Evolutionary conservation across 2,797 vertebrate genomes (phyloP), one percentile per base, ranked within the genome.

Genomic region (Dendrocincla fuliginosa): DNA sequence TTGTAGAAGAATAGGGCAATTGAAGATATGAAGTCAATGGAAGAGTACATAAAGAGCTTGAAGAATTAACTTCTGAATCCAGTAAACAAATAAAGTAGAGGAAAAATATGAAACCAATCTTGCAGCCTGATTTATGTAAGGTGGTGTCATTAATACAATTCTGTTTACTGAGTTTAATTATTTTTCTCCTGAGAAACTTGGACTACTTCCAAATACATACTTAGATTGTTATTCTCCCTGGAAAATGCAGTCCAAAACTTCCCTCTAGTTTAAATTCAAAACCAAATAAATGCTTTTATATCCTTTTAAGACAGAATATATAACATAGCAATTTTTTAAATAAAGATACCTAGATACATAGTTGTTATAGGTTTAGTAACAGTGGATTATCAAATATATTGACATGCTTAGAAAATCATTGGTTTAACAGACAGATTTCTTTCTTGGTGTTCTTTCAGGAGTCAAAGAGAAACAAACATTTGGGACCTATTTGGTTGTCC

Each of bases 391-490:
- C 35, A 90, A 88, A 90, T 80, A 74, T 78, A 91, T 77, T 83
- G 81, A 83, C 63, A 87, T 68, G 75, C 11, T 56, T 63, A 46
- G 18, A 1, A 86, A 81, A 75, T 73, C 20, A 87, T 50, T 94
- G 46, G 16, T 75, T 93, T 96, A 90, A 70, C 35, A 95, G 75
- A 68, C 23, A 89, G 20, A 88, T 91, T 95, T 86, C 37, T 92
- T 97, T 95, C 50, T 92, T 65, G 41, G 18, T 89, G 53, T 41
- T 94, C 20, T 90, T 97, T 87, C 56, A 71, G 42, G 19, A 73
- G 77, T 78, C 73, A 92, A 94, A 87, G 47, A 64, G 42, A 95
- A 96, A 86, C 33, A 90, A 95, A 78, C n/a, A 85, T 96, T 91
- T 11, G 73, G 68, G 67, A 83, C 39, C 19, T 37, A 80, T 79